Base-by-base conservation (phyloP, 92 coral and sea anemone species). In the Pocillopora meandrina region DNA sequence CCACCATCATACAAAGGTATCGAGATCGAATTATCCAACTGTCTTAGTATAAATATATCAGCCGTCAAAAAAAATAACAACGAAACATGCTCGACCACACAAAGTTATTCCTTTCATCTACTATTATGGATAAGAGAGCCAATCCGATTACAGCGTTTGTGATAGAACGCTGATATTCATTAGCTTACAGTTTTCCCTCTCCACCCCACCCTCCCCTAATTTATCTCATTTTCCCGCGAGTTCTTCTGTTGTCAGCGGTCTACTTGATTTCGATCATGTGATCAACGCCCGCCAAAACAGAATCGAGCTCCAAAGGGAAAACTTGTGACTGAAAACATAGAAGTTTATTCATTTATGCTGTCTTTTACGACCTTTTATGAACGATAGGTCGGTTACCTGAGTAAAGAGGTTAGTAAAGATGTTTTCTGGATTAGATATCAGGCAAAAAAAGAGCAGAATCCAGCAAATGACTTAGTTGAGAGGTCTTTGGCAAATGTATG, bases 241-340 rank as follows among this genome's bases (percentile, higher is more conserved):
- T 21, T 31, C 69, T 68, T 1, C 5, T 11, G 16, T 60, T 33
- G 82, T 80, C 84, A 80, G 84, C 84, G 84, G 84, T 80, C 56
- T 56, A 68, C 76, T 56, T 56, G 55, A 33, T n/a, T 67, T 56
- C 18, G 84, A 80, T 80, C 84, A 80, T 80, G 84, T 80, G 84
- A 80, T 80, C 84, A 67, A 56, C 67, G 67, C 84, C 84, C 84
- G 84, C 84, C 84, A 80, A 80, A 80, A 80, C 84, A 80, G 84
- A 80, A 79, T 79, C 84, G 63, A 56, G 67, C 84, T 80, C 49
- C 76, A 66, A 80, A 69, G 76, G 76, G 57, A 33, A 35, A 68
- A 9, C 71, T 68, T 26, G n/a, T 19, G 10, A 3, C 31, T 31
- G 11, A 9, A 66, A 65, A 23, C 26, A 49, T 33, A 19, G 64